phyloP scores from a whole-genome alignment of 2,797 vertebrate genomes.

The Eulemur albifrons region DNA sequence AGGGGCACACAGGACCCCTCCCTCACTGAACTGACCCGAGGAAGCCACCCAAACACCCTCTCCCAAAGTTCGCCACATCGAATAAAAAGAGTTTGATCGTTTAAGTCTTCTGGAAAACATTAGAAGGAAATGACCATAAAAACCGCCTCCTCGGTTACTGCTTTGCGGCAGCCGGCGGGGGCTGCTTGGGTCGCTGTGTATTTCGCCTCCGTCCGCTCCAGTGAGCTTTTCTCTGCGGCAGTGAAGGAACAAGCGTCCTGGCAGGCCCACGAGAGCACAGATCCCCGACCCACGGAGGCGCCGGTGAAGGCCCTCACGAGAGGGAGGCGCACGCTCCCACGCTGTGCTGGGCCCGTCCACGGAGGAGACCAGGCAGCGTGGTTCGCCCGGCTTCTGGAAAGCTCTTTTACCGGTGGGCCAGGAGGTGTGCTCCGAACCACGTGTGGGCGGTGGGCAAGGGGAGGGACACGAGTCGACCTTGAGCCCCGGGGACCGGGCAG shows the following conservation, averaged over 20 bases:
- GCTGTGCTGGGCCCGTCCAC: rapidly evolving
- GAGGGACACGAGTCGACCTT: rapidly evolving
- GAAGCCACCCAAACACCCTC: background rate
- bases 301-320: background rate
- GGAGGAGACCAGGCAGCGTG: background rate
- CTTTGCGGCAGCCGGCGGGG: background rate
- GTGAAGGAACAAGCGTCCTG: rapidly evolving
- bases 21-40: background rate
- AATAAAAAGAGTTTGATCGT: background rate
- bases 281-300: rapidly evolving
- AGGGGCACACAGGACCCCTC: rapidly evolving
- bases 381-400: background rate
- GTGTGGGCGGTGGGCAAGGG: rapidly evolving
- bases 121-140: background rate
- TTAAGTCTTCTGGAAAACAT: background rate
- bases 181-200: rapidly evolving
- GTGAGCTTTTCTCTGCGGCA: rapidly evolving
- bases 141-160: rapidly evolving
- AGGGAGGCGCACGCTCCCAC: background rate
- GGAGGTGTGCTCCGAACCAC: background rate
- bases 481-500: no score
- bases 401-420: background rate
- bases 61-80: background rate
- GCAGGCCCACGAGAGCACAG: background rate
- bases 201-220: background rate